Percentiles rank a stretch among this genome's conserved stretches.
Evolutionary conservation across 2,113 vertebrate species (phyloP).

Genomic region (Dryoscopus gambensis): DNA sequence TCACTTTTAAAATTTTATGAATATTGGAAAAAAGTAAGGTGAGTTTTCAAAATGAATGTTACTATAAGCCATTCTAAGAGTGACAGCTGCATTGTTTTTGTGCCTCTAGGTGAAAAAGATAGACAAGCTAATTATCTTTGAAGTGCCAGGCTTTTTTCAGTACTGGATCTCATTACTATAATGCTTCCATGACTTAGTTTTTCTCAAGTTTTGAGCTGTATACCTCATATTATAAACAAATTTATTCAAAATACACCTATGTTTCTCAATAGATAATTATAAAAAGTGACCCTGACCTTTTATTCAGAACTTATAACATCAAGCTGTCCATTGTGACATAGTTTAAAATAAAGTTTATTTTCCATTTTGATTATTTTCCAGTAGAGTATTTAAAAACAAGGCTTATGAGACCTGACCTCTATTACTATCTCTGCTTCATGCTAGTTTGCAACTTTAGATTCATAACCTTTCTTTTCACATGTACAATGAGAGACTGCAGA

Average conservation of each 20-base stretch:
- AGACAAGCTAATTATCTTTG: constrained; percentile 64
- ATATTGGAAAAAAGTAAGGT: constrained; percentile 25
- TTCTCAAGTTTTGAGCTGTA: constrained; percentile 6
- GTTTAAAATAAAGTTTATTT: not conserved
- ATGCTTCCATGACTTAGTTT: constrained; percentile 21
- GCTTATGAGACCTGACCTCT: not conserved
- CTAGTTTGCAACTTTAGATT: not conserved
- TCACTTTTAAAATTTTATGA: not conserved
- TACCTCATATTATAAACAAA: constrained; percentile 11
- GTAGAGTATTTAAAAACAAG: not conserved
- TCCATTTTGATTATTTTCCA: not conserved
- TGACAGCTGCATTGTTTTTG: constrained; percentile 53
- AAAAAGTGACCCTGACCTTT: not conserved
- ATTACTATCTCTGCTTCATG: not conserved
- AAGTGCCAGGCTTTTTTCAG: constrained; percentile 36
- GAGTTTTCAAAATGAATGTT: constrained; percentile 48
- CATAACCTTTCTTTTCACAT: not conserved
- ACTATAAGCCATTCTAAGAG: constrained; percentile 33
- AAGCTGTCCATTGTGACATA: not conserved
- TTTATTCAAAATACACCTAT: not conserved
- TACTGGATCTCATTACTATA: constrained; percentile 27
- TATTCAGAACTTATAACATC: not conserved
- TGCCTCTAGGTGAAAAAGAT: constrained; percentile 35
- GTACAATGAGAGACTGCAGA: not conserved
- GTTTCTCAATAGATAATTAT: not conserved